Evolutionary conservation across 2,113 vertebrate genomes (phyloP).

Genomic region (Serinus canaria): DNA sequence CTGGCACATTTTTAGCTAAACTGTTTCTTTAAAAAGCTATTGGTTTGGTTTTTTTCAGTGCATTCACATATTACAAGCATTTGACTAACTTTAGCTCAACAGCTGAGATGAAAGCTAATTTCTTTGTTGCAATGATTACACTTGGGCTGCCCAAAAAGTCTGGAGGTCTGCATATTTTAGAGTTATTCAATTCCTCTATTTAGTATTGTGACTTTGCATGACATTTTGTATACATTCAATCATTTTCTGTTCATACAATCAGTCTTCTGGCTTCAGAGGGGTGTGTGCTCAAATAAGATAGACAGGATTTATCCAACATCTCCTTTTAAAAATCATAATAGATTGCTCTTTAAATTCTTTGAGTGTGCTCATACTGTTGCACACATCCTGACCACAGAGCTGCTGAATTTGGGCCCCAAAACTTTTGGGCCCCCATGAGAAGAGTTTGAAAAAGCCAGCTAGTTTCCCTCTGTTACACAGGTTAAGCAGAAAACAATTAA

Average conservation of each 20-base stretch:
- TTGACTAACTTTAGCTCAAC: not conserved
- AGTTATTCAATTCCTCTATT: not conserved
- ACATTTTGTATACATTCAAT: not conserved
- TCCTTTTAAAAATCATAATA: not conserved
- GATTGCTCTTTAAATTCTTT: not conserved
- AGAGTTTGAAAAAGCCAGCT: not conserved
- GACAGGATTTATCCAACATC: not conserved
- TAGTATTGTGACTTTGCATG: not conserved
- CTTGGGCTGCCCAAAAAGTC: not conserved
- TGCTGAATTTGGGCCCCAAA: not conserved
- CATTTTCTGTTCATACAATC: not conserved
- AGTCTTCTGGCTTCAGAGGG: conserved; percentile 11
- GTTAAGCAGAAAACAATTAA: not conserved
- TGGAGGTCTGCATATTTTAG: not conserved
- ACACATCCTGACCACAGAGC: not conserved
- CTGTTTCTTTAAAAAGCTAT: not conserved
- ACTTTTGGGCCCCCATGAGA: not conserved
- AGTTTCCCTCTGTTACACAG: not conserved
- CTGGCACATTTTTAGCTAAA: conserved; percentile 55
- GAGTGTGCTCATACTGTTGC: not conserved
- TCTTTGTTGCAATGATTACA: not conserved
- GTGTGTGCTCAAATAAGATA: not conserved
- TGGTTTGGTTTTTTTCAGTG: not conserved
- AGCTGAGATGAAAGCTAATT: not conserved
- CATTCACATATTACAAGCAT: not conserved